phyloP scores from a whole-genome alignment of 2,888 invertebrate species.

The Megalurothrips usitatus region DNA sequence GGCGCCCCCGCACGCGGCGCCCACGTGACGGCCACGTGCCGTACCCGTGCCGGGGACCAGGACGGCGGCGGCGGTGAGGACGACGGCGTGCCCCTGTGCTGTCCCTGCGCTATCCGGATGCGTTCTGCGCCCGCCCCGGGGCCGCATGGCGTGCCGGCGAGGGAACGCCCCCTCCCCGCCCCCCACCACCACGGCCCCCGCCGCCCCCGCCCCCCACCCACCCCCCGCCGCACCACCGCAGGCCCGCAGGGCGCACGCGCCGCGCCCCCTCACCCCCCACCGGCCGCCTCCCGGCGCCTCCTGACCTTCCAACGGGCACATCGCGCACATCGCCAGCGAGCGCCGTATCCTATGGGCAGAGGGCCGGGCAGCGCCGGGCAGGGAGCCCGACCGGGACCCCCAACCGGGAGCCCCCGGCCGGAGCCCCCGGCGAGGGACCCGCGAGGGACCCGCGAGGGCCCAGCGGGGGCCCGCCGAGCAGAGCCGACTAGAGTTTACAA shows the following conservation, averaged over 20 bases:
- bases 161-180: not conserved
- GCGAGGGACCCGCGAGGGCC: too few relatives aligned
- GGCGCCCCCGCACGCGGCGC: not conserved
- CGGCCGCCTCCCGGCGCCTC: not conserved
- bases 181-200: not conserved
- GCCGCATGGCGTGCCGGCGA: constrained; percentile 7
- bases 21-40: not conserved
- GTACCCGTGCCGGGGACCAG: not conserved
- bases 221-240: not conserved
- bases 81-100: not conserved
- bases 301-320: not conserved
- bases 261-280: constrained; percentile 17
- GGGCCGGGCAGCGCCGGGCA: too few relatives aligned
- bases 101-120: not conserved
- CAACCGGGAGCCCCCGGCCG: not conserved
- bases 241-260: constrained; percentile 18
- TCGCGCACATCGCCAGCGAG: not conserved
- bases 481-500: too few relatives aligned
- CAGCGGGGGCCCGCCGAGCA: too few relatives aligned
- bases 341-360: not conserved
- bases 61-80: not conserved
- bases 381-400: not conserved
- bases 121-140: not conserved
- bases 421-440: not conserved
- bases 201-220: not conserved